Base-by-base conservation (phyloP, 2,113 vertebrate genomes). In the Crotalus horridus region DNA sequence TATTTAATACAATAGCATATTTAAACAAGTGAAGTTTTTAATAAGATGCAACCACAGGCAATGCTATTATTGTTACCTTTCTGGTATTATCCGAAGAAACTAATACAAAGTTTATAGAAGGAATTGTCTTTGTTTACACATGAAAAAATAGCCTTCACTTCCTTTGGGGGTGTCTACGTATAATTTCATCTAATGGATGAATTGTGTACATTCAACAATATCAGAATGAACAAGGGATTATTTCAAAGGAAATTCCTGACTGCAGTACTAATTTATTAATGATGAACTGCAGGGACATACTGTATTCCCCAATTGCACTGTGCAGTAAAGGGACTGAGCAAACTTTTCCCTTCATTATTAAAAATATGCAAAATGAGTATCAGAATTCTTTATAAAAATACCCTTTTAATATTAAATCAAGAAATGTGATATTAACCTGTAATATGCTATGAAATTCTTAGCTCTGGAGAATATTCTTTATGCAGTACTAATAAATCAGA, bases 201-300 rank as follows among this genome's bases (percentile, higher is more conserved):
- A 53, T 12, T 92, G 3, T 61, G 1, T 94, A 87, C 0, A 46
- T 91, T 12, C 92, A 89, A 33, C 94, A 92, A 54, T 53, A 69
- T 81, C 23, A 87, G 10, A 39, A 1, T 89, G 3, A 93, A 92
- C 11, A 56, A n/a, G 61, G 2, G 1, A 93, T 91, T 90, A 90
- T 3, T 94, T 95, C 59, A 90, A 94, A 93, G 94, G 4, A 12
- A 94, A 90, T 64, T 74, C 4, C 56, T 4, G 11, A 85, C 6
- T 95, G 93, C 87, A 94, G 86, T 1, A 59, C 86, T 58, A 4
- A 1, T 85, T 87, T 53, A 6, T 94, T 13, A 95, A 93, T 95
- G 94, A 92, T 90, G 92, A 86, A 93, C 91, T 81, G 2, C 0
- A 69, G 58, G 0, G 0, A 69, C 39, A 26, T 53, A 33, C 29